phyloP scores from a whole-genome alignment of 2,888 invertebrate species.

The Cosmorhoe ocellata region DNA sequence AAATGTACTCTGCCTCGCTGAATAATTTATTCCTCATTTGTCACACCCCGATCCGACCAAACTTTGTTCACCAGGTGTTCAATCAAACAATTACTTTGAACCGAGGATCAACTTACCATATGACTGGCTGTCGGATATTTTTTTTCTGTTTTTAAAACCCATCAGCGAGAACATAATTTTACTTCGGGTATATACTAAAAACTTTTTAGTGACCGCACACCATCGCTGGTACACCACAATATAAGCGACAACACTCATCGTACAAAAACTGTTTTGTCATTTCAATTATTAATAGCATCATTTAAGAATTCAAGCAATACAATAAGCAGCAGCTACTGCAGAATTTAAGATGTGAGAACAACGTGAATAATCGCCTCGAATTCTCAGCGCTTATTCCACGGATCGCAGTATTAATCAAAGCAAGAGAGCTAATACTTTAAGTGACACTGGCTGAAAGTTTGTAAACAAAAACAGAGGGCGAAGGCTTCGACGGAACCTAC shows the following conservation, averaged over 20 bases:
- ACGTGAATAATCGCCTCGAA: conserved; percentile 21
- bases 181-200: neutral
- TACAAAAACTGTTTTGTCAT: too few species aligned
- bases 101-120: conserved; percentile 37
- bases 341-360: conserved; percentile 16
- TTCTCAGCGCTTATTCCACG: conserved; percentile 31
- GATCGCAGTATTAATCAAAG: conserved; percentile 54
- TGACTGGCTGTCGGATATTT: conserved; percentile 30
- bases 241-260: neutral
- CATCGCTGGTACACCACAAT: neutral
- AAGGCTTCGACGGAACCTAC: conserved; percentile 63
- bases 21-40: conserved; percentile 64
- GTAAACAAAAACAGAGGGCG: conserved; percentile 71
- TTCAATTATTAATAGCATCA: neutral
- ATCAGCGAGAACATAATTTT: neutral
- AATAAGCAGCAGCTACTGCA: conserved; percentile 8
- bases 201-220: neutral
- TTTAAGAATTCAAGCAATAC: conserved; percentile 3
- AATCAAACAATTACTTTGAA: conserved; percentile 54
- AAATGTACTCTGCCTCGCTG: conserved; percentile 62
- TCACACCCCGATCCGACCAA: conserved; percentile 37
- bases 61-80: conserved; percentile 58
- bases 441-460: conserved; percentile 68
- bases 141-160: neutral
- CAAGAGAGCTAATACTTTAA: conserved; percentile 63